Percentiles rank a stretch among this genome's conserved stretches.
These are phyloP conservation scores for Caenorhabditis virilis DNA, from an alignment of 2,888 invertebrate genomes.

Conservation along the genomic window DNA sequence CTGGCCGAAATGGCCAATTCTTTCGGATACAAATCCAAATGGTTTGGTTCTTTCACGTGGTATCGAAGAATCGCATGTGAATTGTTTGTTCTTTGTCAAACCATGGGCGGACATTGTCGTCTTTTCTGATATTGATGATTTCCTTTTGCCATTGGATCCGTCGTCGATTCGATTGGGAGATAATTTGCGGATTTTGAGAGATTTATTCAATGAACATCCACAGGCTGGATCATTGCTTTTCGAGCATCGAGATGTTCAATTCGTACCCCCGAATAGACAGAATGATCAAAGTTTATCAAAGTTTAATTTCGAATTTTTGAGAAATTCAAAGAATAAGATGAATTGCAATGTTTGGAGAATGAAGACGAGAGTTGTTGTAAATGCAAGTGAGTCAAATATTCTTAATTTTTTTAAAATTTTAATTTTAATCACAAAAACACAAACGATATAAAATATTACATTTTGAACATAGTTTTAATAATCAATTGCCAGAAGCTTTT, in stretches of 20 bases:
- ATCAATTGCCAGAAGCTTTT: too few species aligned
- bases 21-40: slow-evolving; percentile 67
- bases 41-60: slow-evolving; percentile 57
- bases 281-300: slow-evolving; percentile 44
- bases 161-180: slow-evolving; percentile 45
- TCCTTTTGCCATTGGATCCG: slow-evolving; percentile 63
- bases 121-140: slow-evolving; percentile 67
- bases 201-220: slow-evolving; percentile 63
- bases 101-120: slow-evolving; percentile 64
- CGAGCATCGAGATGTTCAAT: slow-evolving; percentile 65
- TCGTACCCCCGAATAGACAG: slow-evolving; percentile 29
- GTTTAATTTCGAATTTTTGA: slow-evolving; percentile 63
- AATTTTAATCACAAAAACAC: too few species aligned
- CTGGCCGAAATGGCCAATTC: slow-evolving; percentile 67
- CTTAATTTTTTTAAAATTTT: too few species aligned
- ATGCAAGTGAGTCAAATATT: slow-evolving; percentile 57
- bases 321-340: slow-evolving; percentile 61
- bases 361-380: slow-evolving; percentile 67
- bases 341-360: slow-evolving; percentile 67
- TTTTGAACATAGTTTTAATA: too few species aligned
- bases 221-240: slow-evolving; percentile 66
- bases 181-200: slow-evolving; percentile 57
- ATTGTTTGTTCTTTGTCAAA: slow-evolving; percentile 66
- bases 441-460: too few species aligned
- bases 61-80: slow-evolving; percentile 67